Conservation (phyloP, 2,113 vertebrate genomes). For the Carettochelys insculpta region DNA sequence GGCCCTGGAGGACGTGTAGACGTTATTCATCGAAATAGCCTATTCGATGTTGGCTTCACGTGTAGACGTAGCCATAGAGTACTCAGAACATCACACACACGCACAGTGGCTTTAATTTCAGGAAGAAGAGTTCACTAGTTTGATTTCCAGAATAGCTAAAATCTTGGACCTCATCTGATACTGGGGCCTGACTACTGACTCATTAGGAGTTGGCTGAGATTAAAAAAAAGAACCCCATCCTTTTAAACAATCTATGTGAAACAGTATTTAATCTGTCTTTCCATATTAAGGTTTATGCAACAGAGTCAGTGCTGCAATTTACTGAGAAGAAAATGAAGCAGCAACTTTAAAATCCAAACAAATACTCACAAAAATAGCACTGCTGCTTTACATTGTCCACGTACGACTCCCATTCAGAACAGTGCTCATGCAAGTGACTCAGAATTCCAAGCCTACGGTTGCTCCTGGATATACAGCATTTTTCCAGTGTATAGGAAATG, state of each 20-base stretch:
- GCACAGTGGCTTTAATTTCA: fast-evolving
- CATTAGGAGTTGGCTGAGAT: neutral
- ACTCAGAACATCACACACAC: neutral
- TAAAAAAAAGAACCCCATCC: no score
- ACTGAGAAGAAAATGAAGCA: neutral
- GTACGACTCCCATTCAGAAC: neutral
- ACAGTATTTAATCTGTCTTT: neutral
- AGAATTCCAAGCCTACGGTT: neutral
- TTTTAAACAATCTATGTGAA: no score
- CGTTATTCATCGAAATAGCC: no score
- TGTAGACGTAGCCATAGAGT: no score
- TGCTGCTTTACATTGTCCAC: neutral
- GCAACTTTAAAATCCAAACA: neutral
- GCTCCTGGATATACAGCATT: neutral
- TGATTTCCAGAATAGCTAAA: neutral
- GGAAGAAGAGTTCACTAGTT: fast-evolving
- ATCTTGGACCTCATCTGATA: neutral
- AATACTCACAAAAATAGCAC: neutral
- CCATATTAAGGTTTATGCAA: neutral
- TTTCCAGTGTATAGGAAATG: neutral
- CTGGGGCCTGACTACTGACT: neutral
- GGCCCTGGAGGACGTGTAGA: no score
- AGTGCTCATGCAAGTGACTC: neutral
- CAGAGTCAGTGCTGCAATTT: fast-evolving
- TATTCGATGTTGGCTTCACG: no score